Evolutionary conservation across 2,113 vertebrate genomes (phyloP).

Genomic region (Brevimyrus niger): DNA sequence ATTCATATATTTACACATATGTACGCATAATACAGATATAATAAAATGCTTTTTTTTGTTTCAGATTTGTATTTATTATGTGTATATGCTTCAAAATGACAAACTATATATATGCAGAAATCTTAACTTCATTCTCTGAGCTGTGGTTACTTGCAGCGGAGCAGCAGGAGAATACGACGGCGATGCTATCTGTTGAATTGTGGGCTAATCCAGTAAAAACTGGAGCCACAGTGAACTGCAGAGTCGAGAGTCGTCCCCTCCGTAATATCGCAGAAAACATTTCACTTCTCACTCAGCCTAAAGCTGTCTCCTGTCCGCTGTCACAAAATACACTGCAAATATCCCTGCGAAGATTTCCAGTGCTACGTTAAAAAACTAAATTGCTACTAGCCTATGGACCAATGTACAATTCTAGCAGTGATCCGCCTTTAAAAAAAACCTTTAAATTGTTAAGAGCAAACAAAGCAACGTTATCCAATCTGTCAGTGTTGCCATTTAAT

Average conservation of each 20-base stretch:
- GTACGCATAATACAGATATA: background rate
- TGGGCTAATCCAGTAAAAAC: background rate
- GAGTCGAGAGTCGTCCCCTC: background rate
- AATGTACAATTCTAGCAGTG: background rate
- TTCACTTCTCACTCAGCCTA: background rate
- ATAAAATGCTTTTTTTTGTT: background rate
- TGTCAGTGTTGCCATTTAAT: background rate
- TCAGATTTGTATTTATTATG: background rate
- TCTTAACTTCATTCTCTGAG: background rate
- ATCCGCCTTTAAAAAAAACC: background rate
- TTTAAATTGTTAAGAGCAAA: slow-evolving; percentile 4
- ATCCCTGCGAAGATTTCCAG: slow-evolving; percentile 8
- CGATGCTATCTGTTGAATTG: slow-evolving; percentile 15
- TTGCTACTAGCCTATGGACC: background rate
- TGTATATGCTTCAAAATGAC: background rate
- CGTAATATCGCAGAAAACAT: background rate
- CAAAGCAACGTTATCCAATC: background rate
- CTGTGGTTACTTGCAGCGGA: background rate
- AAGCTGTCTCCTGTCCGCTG: background rate
- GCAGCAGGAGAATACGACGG: background rate
- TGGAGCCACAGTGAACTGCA: background rate
- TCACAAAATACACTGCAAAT: background rate
- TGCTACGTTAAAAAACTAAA: background rate
- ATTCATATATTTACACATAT: background rate
- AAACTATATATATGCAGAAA: background rate